Percentiles rank a stretch among this genome's conserved stretches.
These are phyloP conservation scores for Thymelicus lineola DNA, from an alignment of 2,888 invertebrate genomes.

Conservation along the genomic window DNA sequence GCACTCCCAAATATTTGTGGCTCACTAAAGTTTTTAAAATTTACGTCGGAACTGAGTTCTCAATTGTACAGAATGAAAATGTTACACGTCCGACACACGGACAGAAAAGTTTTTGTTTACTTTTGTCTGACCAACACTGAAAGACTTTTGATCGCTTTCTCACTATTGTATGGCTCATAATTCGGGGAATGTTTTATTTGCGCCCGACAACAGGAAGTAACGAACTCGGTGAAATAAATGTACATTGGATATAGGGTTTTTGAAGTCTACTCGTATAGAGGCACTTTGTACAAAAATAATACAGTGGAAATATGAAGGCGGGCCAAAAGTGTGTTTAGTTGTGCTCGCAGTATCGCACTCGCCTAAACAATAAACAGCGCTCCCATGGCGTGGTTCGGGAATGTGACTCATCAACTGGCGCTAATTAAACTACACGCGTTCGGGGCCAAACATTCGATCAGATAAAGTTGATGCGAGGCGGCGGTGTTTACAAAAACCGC, in stretches of 20 bases:
- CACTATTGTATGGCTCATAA: slow-evolving; percentile 37
- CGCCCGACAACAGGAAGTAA: slow-evolving; percentile 33
- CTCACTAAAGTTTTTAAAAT: slow-evolving; percentile 9
- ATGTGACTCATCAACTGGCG: slow-evolving; percentile 34
- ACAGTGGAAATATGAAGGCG: neutral
- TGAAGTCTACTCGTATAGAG: slow-evolving; percentile 11
- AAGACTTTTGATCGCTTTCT: slow-evolving; percentile 38
- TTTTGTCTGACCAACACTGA: slow-evolving; percentile 32
- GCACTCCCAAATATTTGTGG: neutral
- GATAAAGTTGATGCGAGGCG: slow-evolving; percentile 56
- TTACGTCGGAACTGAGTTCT: slow-evolving; percentile 19
- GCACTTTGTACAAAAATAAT: slow-evolving; percentile 11
- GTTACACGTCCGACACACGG: slow-evolving; percentile 31
- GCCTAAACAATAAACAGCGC: slow-evolving; percentile 26
- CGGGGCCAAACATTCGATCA: slow-evolving; percentile 53
- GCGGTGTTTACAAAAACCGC: slow-evolving; percentile 70
- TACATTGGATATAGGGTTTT: slow-evolving; percentile 29
- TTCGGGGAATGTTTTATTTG: slow-evolving; percentile 37
- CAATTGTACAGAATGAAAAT: slow-evolving; percentile 33
- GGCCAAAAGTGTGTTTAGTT: slow-evolving; percentile 21
- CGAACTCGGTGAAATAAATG: slow-evolving; percentile 30
- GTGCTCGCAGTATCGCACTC: neutral
- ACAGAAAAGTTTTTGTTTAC: slow-evolving; percentile 35
- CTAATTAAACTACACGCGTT: slow-evolving; percentile 42
- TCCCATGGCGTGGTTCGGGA: slow-evolving; percentile 22